Percentiles rank a stretch among this genome's conserved stretches.
Conservation (phyloP, 2,113 vertebrate genomes). For the Clarias magur region DNA sequence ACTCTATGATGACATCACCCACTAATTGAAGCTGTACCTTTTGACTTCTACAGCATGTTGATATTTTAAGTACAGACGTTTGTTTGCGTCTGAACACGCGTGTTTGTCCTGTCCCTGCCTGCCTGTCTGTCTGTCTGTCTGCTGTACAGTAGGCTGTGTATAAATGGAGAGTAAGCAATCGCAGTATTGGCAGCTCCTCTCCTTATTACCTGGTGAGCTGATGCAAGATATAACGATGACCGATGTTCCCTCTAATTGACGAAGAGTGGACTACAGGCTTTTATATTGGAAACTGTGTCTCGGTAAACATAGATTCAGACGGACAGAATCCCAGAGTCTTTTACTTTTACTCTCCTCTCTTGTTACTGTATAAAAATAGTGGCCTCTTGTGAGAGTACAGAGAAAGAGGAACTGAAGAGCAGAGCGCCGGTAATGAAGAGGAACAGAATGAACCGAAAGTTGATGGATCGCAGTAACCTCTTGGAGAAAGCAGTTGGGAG, state of each 20-base stretch:
- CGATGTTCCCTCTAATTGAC: constrained; percentile 52
- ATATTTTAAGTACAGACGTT: too few species aligned
- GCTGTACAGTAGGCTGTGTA: constrained; percentile 2
- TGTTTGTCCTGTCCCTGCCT: constrained; percentile 22
- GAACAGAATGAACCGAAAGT: background rate
- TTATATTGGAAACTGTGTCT: background rate
- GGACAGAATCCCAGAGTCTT: background rate
- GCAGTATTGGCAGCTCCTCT: constrained; percentile 35
- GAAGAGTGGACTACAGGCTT: constrained; percentile 4
- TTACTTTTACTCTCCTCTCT: background rate
- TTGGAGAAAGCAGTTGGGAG: background rate
- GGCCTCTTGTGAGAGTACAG: background rate
- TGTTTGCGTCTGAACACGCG: background rate
- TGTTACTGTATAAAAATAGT: too few species aligned
- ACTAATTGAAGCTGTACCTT: background rate
- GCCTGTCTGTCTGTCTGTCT: constrained; percentile 1
- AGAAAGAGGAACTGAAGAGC: background rate
- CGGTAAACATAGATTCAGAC: background rate
- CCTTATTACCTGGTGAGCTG: constrained; percentile 38
- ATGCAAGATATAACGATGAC: constrained; percentile 47
- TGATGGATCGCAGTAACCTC: constrained; percentile 8
- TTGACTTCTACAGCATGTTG: too few species aligned
- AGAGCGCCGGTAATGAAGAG: background rate
- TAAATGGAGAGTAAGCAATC: constrained; percentile 44
- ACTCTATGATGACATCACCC: too few species aligned